A percentile compares a stretch with the other conserved stretches of the same genome.
Evolutionary conservation across 2,888 invertebrate genomes (phyloP).

Genomic region (Acanthosepion lycidas): DNA sequence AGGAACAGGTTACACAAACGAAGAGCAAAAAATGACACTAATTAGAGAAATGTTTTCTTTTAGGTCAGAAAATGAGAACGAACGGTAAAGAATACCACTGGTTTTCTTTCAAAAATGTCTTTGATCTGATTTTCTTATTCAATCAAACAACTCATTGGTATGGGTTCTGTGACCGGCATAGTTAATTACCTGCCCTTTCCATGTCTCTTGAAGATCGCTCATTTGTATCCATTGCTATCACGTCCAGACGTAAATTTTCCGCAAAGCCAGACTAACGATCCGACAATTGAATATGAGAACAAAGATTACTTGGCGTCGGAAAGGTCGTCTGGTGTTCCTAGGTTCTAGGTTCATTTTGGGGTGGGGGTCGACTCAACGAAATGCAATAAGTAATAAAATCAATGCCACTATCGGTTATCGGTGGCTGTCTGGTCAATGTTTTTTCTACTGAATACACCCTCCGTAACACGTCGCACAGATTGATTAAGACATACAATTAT

Average conservation of each 20-base stretch:
- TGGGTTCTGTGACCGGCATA: neutral
- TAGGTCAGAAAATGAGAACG: too few relatives aligned
- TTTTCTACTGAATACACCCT: neutral
- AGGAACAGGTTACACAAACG: too few relatives aligned
- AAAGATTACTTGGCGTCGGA: neutral
- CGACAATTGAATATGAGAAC: too few relatives aligned
- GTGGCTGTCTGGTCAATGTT: neutral
- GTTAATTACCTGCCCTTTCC: neutral
- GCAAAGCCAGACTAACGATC: neutral
- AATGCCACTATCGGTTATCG: neutral
- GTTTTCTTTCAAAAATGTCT: too few relatives aligned
- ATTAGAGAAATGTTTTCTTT: too few relatives aligned
- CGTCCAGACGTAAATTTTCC: neutral
- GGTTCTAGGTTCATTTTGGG: neutral
- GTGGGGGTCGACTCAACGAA: neutral
- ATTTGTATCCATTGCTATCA: neutral
- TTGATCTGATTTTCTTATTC: too few relatives aligned
- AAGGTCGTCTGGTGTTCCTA: neutral
- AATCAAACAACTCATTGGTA: neutral
- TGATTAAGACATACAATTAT: too few relatives aligned
- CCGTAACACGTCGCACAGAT: too few relatives aligned
- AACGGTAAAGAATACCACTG: too few relatives aligned
- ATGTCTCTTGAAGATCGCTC: neutral
- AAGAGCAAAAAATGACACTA: too few relatives aligned
- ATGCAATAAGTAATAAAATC: neutral